Evolutionary conservation across 1,140 invertebrate genomes (phyloP).

Genomic region (Drosophila orosa): DNA sequence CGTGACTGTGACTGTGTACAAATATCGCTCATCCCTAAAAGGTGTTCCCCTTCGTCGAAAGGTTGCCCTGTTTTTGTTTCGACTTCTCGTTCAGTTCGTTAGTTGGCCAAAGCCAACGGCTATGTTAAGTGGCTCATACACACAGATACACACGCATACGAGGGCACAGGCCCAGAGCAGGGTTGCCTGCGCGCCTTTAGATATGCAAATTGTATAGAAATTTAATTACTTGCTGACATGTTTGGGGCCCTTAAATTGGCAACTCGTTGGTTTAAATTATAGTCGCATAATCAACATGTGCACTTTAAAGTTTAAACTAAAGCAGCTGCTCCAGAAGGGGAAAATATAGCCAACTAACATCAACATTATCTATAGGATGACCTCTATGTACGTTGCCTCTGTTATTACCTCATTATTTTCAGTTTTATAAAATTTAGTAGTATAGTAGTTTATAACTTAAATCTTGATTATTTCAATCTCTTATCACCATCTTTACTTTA

Average conservation of each 20-base stretch:
- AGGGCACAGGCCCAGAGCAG: neutral
- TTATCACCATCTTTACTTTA: neutral
- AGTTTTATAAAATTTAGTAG: neutral
- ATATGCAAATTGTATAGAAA: slow-evolving; percentile 72
- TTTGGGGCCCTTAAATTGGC: slow-evolving; percentile 47
- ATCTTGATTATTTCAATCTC: neutral
- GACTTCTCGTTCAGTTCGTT: slow-evolving; percentile 57
- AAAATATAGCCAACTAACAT: neutral
- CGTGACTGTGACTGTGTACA: neutral
- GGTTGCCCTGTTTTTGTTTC: slow-evolving; percentile 47
- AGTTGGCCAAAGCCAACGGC: slow-evolving; percentile 63
- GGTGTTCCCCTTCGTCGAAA: slow-evolving; percentile 1
- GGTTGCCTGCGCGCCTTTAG: slow-evolving; percentile 59
- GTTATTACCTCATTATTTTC: slow-evolving; percentile 2
- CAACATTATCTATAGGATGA: no score
- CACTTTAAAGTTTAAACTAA: slow-evolving; percentile 5
- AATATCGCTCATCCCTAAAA: slow-evolving; percentile 33
- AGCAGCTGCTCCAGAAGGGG: slow-evolving; percentile 1
- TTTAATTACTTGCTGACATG: slow-evolving; percentile 74
- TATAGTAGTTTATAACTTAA: neutral
- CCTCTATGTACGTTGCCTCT: neutral
- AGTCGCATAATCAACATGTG: slow-evolving; percentile 14
- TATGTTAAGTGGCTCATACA: slow-evolving; percentile 58
- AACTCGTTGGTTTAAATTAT: slow-evolving; percentile 47
- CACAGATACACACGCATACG: slow-evolving; percentile 29